Percentiles rank a stretch among this genome's conserved stretches.
Conservation (phyloP, 1,140 invertebrate genomes). For the Macrocentrus cingulum region DNA sequence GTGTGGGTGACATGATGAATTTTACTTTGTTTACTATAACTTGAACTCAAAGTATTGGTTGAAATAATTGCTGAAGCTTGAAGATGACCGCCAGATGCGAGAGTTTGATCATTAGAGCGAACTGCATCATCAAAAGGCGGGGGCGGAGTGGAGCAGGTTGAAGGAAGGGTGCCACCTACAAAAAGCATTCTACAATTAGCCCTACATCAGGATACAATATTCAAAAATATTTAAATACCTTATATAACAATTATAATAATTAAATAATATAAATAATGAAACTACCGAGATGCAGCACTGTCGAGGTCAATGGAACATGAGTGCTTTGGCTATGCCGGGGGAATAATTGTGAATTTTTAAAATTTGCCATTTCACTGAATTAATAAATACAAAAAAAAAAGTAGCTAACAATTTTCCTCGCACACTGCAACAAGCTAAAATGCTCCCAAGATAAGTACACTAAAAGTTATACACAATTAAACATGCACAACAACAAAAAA, state of each 20-base stretch:
- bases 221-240: slow-evolving; percentile 2
- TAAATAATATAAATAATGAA: no score
- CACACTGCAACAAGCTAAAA: no score
- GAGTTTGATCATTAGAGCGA: slow-evolving; percentile 60
- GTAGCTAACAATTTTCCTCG: no score
- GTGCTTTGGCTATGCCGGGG: background rate
- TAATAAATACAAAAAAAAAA: no score
- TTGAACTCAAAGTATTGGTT: slow-evolving; percentile 41
- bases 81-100: slow-evolving; percentile 53
- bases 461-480: no score
- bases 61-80: slow-evolving; percentile 41
- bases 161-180: slow-evolving; percentile 63
- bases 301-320: background rate
- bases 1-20: slow-evolving; percentile 53
- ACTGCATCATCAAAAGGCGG: slow-evolving; percentile 81
- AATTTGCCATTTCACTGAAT: no score
- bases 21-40: slow-evolving; percentile 49
- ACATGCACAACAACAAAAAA: no score
- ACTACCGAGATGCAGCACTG: background rate
- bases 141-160: slow-evolving; percentile 81
- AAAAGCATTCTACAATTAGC: slow-evolving; percentile 56
- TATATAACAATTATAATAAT: slow-evolving; percentile 1
- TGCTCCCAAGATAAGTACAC: no score
- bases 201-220: slow-evolving; percentile 27
- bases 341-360: background rate